phyloP scores from a whole-genome alignment of 2,797 vertebrate species.

The Eulemur mongoz region DNA sequence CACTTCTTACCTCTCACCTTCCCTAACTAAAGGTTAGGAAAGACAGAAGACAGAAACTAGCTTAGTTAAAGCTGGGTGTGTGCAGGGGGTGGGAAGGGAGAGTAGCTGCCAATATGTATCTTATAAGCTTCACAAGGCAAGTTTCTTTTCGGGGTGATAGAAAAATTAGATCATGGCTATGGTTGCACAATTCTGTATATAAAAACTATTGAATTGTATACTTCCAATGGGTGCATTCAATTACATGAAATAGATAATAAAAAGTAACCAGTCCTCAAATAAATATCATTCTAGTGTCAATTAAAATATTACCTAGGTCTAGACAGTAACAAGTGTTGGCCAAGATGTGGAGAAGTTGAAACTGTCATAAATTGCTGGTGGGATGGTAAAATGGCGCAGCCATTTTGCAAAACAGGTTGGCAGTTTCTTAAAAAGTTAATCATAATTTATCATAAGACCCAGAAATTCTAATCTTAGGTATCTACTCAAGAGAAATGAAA shows the following conservation, averaged over 20 bases:
- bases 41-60: not conserved
- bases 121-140: no score
- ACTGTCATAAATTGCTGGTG: not conserved
- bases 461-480: not conserved
- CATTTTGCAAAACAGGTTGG: not conserved
- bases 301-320: not conserved
- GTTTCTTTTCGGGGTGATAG: not conserved
- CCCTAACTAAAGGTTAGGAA: not conserved
- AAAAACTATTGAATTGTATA: not conserved
- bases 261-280: constrained; percentile 1
- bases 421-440: constrained; percentile 19
- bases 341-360: not conserved
- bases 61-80: not conserved
- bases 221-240: not conserved
- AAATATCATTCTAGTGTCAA: constrained; percentile 23
- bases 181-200: not conserved
- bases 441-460: not conserved
- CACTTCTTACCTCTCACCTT: not conserved
- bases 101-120: not conserved
- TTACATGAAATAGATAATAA: constrained; percentile 5
- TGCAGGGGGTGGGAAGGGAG: not conserved
- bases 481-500: not conserved
- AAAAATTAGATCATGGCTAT: not conserved
- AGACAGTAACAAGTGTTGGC: not conserved
- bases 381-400: not conserved